Conservation (phyloP, 2,888 invertebrate genomes). For the Drosophila robusta region DNA sequence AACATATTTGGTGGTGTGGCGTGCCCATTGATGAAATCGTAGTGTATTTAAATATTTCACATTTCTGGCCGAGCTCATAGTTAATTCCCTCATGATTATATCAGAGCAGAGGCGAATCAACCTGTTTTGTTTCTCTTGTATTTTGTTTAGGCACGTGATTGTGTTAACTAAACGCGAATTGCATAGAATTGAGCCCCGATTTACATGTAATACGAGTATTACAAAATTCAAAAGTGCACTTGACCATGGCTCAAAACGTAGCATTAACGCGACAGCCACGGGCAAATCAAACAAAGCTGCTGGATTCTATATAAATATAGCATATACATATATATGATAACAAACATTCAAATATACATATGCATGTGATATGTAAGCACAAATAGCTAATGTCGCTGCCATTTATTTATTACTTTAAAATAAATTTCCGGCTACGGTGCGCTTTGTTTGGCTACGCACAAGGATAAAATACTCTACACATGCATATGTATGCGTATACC, state of each 20-base stretch:
- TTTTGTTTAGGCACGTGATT: conserved; percentile 35
- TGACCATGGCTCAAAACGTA: conserved; percentile 21
- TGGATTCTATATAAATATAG: neutral
- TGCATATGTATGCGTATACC: neutral
- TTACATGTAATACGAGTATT: conserved; percentile 1
- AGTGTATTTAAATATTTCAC: conserved; percentile 13
- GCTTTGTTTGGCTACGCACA: conserved; percentile 10
- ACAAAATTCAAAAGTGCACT: conserved; percentile 21
- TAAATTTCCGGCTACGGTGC: conserved; percentile 24
- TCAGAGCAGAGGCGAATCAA: conserved; percentile 30
- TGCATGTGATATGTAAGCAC: neutral
- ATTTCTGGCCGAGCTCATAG: neutral
- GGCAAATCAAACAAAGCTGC: neutral
- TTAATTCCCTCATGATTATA: conserved; percentile 37
- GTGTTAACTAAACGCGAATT: conserved; percentile 22
- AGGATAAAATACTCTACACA: conserved; percentile 22
- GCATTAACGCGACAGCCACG: neutral
- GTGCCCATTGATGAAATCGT: conserved; percentile 47
- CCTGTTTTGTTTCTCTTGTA: neutral
- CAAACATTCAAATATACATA: too few species aligned
- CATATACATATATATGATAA: neutral
- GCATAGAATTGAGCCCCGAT: conserved; percentile 16
- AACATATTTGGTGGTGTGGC: conserved; percentile 11
- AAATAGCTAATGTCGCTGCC: too few species aligned
- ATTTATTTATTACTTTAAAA: conserved; percentile 9